Evolutionary conservation across 2,888 invertebrate genomes (phyloP), one percentile per base, ranked within the genome.

Genomic region (Hydriomena furcata): DNA sequence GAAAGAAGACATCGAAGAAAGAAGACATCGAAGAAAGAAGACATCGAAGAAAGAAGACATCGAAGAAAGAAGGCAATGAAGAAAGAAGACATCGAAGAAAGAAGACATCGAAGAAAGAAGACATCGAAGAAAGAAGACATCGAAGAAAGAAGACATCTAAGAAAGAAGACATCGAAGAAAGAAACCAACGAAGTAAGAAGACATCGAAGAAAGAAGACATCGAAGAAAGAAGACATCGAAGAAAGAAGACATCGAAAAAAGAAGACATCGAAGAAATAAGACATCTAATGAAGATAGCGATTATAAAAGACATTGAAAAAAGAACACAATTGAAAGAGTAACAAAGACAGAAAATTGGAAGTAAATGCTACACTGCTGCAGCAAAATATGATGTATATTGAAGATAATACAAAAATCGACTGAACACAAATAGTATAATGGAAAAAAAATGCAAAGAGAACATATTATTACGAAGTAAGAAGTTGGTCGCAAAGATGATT

Each of bases 21-120:
- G 21, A 47, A 43, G 28, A 53, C 52, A 21, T 20, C 30, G 27
- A 25, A 54, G 49, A 52, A 54, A 34, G 34, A 56, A 53, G 52
- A 56, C 38, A 1, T 4, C 10, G 36, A 52, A 40, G 24, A 40
- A 20, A 20, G 36, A 37, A 50, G 30, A 34, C 24, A 0, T 7
- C 31, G 23, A 50, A 43, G 38, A 54, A 34, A 20, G 42, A 50
- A 54, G 38, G 46, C 23, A 1, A 1, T 2, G 35, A 41, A 43
- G 43, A 38, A 37, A 27, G 17, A 51, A 48, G 38, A 47, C 25
- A 0, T 28, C 2, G 27, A 20, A n/a, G 12, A 31, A 47, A 42
- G 46, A 44, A 46, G 38, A 46, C 17, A 10, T 1, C 3, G 31
- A 38, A 45, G 32, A 46, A 51, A 32, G 36, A 46, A 43, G 43